Conservation (phyloP, 2,888 invertebrate genomes). For the Strigamia transsilvanica region DNA sequence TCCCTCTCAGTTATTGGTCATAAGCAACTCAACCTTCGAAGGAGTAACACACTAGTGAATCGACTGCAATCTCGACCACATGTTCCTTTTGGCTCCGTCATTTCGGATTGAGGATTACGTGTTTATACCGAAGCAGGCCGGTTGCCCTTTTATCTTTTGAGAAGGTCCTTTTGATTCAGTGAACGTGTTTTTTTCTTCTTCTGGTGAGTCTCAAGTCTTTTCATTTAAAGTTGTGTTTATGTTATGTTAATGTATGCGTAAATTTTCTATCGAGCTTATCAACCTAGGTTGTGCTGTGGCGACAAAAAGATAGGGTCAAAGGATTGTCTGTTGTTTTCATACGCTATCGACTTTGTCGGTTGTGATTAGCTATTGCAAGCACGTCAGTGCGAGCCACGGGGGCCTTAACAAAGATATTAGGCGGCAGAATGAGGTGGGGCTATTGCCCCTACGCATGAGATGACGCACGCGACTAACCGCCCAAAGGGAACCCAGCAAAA, state of each 20-base stretch:
- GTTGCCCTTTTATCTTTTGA: conserved; percentile 32
- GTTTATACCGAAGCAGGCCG: conserved; percentile 24
- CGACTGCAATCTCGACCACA: conserved; percentile 40
- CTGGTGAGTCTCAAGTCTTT: conserved; percentile 36
- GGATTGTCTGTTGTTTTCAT: conserved; percentile 39
- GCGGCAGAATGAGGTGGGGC: conserved; percentile 40
- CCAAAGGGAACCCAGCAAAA: conserved; percentile 49
- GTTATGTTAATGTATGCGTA: conserved; percentile 36
- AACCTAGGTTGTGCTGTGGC: background rate
- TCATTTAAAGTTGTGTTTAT: conserved; percentile 28
- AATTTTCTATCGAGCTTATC: conserved; percentile 43
- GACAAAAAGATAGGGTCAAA: conserved; percentile 35
- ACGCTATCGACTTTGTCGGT: conserved; percentile 42
- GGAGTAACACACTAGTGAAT: conserved; percentile 33
- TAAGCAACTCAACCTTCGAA: conserved; percentile 31
- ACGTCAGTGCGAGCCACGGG: conserved; percentile 40
- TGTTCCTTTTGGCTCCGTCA: conserved; percentile 42
- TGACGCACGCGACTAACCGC: conserved; percentile 12
- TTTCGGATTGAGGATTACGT: conserved; percentile 4
- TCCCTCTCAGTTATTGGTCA: conserved; percentile 48
- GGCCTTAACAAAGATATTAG: conserved; percentile 39
- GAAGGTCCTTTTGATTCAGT: conserved; percentile 1
- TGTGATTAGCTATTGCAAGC: conserved; percentile 28
- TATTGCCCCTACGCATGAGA: conserved; percentile 6
- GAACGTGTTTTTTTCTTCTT: conserved; percentile 16